phyloP scores from a whole-genome alignment of 2,888 invertebrate genomes.

The Minunthozetes semirufus region DNA sequence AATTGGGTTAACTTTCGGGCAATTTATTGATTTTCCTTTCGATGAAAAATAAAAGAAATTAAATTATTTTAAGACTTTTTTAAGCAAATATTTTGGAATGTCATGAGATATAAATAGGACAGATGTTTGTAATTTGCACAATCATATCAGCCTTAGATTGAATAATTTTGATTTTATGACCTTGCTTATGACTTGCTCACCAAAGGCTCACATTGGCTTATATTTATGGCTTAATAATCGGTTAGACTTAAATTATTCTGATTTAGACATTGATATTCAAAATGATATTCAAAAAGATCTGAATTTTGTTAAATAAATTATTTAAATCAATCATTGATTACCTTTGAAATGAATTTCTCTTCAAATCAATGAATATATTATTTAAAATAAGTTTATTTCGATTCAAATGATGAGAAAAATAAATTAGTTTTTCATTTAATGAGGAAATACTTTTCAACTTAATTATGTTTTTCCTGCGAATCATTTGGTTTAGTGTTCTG shows the following conservation, averaged over 20 bases:
- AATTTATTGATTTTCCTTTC: constrained; percentile 19
- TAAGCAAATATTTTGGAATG: neutral
- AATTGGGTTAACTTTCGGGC: constrained; percentile 19
- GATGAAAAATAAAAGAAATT: neutral
- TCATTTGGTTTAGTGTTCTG: neutral
- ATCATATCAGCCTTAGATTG: too few relatives aligned
- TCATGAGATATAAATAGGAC: too few relatives aligned
- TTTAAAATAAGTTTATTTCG: neutral
- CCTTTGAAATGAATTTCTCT: too few relatives aligned
- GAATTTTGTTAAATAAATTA: neutral
- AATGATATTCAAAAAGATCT: neutral
- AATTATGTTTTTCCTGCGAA: neutral
- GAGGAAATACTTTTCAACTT: neutral
- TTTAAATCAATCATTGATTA: too few relatives aligned
- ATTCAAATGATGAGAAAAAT: neutral
- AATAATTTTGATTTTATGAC: too few relatives aligned
- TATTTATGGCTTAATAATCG: too few relatives aligned
- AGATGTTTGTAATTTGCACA: too few relatives aligned
- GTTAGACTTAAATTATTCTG: neutral
- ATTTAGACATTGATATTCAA: neutral
- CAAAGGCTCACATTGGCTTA: too few relatives aligned
- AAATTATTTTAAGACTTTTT: constrained; percentile 10
- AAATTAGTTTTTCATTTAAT: neutral
- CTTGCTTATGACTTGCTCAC: too few relatives aligned
- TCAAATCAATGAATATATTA: neutral